Base-by-base conservation (phyloP, 2,113 vertebrate species). In the Rhinopomastus cyanomelas region DNA sequence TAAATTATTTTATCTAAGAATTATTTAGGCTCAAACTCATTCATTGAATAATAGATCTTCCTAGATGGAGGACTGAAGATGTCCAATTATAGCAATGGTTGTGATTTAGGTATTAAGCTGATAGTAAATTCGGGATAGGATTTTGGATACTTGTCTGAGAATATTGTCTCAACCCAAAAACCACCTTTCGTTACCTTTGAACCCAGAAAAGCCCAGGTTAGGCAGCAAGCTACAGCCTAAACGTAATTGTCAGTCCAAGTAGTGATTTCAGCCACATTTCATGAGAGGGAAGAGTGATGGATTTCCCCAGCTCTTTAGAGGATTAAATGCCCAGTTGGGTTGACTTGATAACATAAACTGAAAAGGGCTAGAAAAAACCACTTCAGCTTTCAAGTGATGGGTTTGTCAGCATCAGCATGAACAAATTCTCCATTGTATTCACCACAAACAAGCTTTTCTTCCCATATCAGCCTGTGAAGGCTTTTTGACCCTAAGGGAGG, bases 401-500 rank as follows among this genome's bases (percentile, higher is more conserved):
- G 59, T 74, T 87, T 81, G 66, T 87, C 83, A 92, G 66, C 65
- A 67, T 17, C 1, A 2, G 8, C 0, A 0, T 51, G 76, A 96
- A 94, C 87, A 96, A 71, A 72, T 88, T 93, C 42, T n/a, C 69
- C 62, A 61, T 91, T 91, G 90, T 96, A 72, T 46, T 82, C 57
- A 64, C 26, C 72, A 94, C 81, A 92, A 59, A 65, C 27, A 71
- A 66, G 29, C 85, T 94, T 93, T 93, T 96, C 67, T 94, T 92
- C 56, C 72, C 53, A 0, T n/a, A 64, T 92, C 85, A 30, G 29
- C 44, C 68, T 55, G 62, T 73, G 80, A 34, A 37, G 52, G 64
- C 11, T 51, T 94, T 88, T 86, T 42, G 46, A 91, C 92, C 57
- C 19, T n/a, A 19, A 60, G 11, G 20, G 2, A 36, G 11, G 0